A percentile compares a stretch with the other conserved stretches of the same genome.
Conservation (phyloP, 2,888 invertebrate genomes). For the Trichacis sp. region DNA sequence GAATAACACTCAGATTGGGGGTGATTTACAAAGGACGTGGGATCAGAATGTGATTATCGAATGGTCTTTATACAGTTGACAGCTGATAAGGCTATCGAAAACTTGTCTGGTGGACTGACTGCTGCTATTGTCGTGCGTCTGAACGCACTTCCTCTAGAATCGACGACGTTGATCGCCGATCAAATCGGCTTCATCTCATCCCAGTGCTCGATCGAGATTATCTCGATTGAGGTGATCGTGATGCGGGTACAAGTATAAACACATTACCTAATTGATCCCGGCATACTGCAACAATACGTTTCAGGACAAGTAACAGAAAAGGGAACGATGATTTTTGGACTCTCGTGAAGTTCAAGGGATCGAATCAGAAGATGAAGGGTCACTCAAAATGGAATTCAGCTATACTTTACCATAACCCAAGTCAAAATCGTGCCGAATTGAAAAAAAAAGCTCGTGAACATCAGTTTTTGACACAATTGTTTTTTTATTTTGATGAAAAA, state of each 20-base stretch:
- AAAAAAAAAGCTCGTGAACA: too few relatives aligned
- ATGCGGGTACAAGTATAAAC: conserved; percentile 51
- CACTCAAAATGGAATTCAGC: background rate
- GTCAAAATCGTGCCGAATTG: background rate
- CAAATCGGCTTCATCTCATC: conserved; percentile 40
- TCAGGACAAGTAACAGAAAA: conserved; percentile 36
- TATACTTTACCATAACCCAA: background rate
- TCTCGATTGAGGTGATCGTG: conserved; percentile 46
- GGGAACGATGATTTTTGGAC: conserved; percentile 22
- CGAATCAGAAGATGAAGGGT: conserved; percentile 3
- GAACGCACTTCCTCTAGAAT: conserved; percentile 47
- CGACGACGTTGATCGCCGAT: conserved; percentile 42
- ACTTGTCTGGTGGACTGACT: conserved; percentile 69
- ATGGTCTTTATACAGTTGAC: conserved; percentile 58
- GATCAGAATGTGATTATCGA: conserved; percentile 11
- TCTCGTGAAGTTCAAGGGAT: too few relatives aligned
- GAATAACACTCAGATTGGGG: too few relatives aligned
- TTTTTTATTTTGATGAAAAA: conserved; percentile 1
- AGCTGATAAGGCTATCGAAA: conserved; percentile 63
- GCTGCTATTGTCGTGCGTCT: conserved; percentile 61
- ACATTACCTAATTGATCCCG: conserved; percentile 64
- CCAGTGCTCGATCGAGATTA: conserved; percentile 46
- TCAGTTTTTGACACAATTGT: background rate
- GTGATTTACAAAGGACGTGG: too few relatives aligned
- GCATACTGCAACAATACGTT: conserved; percentile 61